These are phyloP conservation scores for Fopius arisanus DNA, from an alignment of 1,140 invertebrate genomes.

Conservation along the genomic window DNA sequence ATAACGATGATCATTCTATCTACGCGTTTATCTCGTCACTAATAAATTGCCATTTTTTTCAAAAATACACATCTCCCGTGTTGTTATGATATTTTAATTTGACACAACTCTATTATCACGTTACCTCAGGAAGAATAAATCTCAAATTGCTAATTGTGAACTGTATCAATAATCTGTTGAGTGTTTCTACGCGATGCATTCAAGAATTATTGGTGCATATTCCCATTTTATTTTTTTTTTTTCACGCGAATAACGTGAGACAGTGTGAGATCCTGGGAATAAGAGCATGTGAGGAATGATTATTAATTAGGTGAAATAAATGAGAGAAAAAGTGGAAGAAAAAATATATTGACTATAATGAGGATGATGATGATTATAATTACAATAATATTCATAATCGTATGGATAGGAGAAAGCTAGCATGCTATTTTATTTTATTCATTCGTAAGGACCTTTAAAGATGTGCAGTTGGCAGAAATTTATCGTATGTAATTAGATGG, in stretches of 20 bases:
- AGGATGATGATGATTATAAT: not conserved
- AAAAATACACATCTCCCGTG: not conserved
- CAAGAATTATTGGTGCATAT: not conserved
- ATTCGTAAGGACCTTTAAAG: not conserved
- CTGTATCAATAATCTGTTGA: too few relatives aligned
- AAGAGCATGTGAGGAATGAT: conserved; percentile 22
- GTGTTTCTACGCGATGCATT: too few relatives aligned
- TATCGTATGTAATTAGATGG: not conserved
- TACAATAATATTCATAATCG: not conserved
- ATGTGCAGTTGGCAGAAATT: not conserved
- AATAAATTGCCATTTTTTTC: not conserved
- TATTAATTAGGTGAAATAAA: conserved; percentile 28
- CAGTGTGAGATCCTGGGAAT: not conserved
- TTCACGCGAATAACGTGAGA: not conserved
- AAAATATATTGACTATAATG: conserved; percentile 11
- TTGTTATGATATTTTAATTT: too few relatives aligned
- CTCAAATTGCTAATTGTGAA: not conserved
- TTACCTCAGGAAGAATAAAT: not conserved
- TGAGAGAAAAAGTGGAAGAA: conserved; percentile 14
- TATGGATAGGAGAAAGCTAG: not conserved
- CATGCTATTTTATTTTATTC: not conserved
- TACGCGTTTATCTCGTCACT: not conserved
- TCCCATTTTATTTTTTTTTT: not conserved
- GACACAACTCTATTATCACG: not conserved
- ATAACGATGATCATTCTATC: conserved; percentile 46